Evolutionary conservation across 2,888 invertebrate species (phyloP), one percentile per base, ranked within the genome.

Genomic region (Mythimna lalbum): DNA sequence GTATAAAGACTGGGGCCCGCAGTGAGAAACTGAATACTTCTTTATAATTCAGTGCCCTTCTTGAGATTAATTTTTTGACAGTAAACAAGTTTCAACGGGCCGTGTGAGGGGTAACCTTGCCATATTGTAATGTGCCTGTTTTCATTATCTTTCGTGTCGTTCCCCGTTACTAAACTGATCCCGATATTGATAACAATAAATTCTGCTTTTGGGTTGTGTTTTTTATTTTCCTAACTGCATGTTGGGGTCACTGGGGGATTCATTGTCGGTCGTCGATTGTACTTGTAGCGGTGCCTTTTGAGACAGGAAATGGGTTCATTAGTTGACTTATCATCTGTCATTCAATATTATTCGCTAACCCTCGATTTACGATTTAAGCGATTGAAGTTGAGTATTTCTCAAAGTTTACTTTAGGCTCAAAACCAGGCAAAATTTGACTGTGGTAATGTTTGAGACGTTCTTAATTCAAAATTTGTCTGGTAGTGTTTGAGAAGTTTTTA

Each of bases 81-180:
- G 89, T 92, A 92, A 94, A 95, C 95, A 92, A 92, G 95, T 95
- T 94, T 90, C 78, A 85, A 87, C 85, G 81, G 88, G 83, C 83
- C 81, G 86, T 88, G 88, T 88, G 81, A 90, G 90, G 93, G 92
- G 89, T 84, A 87, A 87, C 90, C 91, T 90, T 89, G 90, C 86
- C 69, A 77, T 76, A 85, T 88, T 90, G 86, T 90, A 74, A 84
- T 85, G 83, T 86, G 81, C 77, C 63, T 83, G 83, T 88, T 88
- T 86, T 86, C 80, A 75, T 55, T 80, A 66, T 78, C 78, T 82
- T 84, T 63, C 31, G 67, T 78, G 56, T 68, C 53, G 55, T 76
- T 69, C 75, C 66, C 79, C 81, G 87, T 88, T 89, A 86, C 88
- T 86, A 87, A 87, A 87, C 76, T 83, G 84, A 78, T 75, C 78